phyloP scores from a whole-genome alignment of 2,888 invertebrate species.

The Microplitis manilae region DNA sequence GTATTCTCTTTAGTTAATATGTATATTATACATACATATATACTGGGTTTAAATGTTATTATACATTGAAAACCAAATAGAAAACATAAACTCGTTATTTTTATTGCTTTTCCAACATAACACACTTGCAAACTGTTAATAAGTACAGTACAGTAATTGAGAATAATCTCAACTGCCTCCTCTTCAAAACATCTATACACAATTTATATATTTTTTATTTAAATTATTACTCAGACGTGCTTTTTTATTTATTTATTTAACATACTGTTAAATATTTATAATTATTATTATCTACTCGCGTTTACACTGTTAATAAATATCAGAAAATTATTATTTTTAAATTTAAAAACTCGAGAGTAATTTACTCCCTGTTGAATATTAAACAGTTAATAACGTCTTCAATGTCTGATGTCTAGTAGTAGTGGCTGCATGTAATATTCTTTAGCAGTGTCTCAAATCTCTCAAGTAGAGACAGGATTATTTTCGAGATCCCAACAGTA shows the following conservation, averaged over 20 bases:
- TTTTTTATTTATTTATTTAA: not conserved
- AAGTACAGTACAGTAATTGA: not conserved
- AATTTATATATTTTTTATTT: not conserved
- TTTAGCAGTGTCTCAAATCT: not conserved
- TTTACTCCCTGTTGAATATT: not conserved
- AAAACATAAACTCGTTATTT: not conserved
- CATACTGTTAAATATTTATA: not conserved
- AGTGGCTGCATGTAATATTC: not conserved
- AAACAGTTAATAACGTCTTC: conserved; percentile 1
- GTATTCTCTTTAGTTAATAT: conserved; percentile 15
- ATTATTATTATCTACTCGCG: not conserved
- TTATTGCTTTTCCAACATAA: not conserved
- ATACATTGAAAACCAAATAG: not conserved
- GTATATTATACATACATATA: conserved; percentile 3
- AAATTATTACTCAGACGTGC: not conserved
- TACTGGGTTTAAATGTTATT: conserved; percentile 14
- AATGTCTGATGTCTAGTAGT: not conserved
- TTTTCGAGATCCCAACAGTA: not conserved
- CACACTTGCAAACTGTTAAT: not conserved
- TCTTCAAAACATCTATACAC: not conserved
- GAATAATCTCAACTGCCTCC: not conserved
- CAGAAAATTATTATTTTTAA: not conserved
- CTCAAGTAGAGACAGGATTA: not conserved
- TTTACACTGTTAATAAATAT: not conserved
- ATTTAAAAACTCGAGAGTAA: not conserved